A percentile compares a stretch with the other conserved stretches of the same genome.
Conservation (phyloP, 2,797 vertebrate genomes). For the Mico argentatus region DNA sequence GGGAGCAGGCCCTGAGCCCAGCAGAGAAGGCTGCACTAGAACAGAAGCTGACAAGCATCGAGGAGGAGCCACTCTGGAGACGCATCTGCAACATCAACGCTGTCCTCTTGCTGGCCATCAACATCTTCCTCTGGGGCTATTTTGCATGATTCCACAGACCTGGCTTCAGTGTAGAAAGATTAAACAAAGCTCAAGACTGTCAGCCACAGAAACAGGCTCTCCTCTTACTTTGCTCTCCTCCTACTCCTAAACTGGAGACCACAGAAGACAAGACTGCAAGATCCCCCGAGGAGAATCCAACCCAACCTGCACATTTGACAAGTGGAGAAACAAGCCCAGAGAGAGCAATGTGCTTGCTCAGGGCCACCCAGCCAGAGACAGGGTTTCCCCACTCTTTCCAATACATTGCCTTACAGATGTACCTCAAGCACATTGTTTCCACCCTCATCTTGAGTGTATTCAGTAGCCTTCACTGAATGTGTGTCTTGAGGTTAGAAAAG, state of each 20-base stretch:
- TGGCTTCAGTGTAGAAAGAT: background rate
- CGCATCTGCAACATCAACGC: constrained; percentile 90
- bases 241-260: background rate
- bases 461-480: background rate
- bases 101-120: constrained; percentile 89
- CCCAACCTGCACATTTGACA: accelerated
- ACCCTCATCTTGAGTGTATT: background rate
- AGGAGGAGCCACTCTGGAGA: constrained; percentile 91
- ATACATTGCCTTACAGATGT: background rate
- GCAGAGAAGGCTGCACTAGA: constrained; percentile 84
- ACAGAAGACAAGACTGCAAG: background rate
- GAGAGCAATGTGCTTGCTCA: background rate
- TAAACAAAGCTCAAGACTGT: background rate
- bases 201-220: background rate
- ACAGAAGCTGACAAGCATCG: constrained; percentile 87
- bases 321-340: background rate
- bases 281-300: background rate
- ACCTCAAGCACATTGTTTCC: background rate
- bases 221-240: background rate
- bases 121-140: constrained; percentile 95
- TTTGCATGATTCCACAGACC: constrained; percentile 79
- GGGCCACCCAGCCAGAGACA: background rate
- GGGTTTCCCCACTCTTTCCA: background rate
- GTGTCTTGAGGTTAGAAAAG: background rate
- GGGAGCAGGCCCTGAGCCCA: constrained; percentile 70